Evolutionary conservation across 2,888 invertebrate species (phyloP).

Genomic region (Coelogynopora nodosa): DNA sequence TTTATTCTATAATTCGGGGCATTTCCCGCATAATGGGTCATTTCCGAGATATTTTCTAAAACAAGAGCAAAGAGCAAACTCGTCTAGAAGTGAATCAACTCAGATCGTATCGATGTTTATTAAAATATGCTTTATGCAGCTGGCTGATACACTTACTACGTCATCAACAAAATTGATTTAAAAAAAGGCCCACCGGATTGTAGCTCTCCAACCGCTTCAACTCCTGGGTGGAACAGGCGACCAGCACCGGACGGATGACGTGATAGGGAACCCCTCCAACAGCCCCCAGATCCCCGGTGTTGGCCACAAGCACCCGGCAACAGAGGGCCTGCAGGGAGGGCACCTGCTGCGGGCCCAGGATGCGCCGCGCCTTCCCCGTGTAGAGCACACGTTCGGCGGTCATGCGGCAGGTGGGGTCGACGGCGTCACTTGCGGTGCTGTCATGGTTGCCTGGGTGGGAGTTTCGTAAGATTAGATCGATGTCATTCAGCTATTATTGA

Average conservation of each 20-base stretch:
- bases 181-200: background rate
- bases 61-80: too few species aligned
- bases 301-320: background rate
- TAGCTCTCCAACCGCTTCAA: background rate
- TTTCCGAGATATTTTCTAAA: too few species aligned
- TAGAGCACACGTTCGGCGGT: background rate
- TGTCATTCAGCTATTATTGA: too few species aligned
- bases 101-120: too few species aligned
- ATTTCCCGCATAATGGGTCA: too few species aligned
- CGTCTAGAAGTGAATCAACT: too few species aligned
- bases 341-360: background rate
- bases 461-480: too few species aligned
- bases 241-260: background rate
- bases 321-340: background rate
- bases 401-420: background rate
- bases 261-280: slow-evolving; percentile 31
- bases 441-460: too few species aligned
- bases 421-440: background rate
- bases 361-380: background rate
- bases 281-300: background rate
- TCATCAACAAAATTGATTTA: too few species aligned
- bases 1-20: too few species aligned
- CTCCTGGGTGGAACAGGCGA: background rate
- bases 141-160: too few species aligned
- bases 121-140: too few species aligned